Conservation (phyloP, 1,140 invertebrate species). For the Drosophila persimilis region DNA sequence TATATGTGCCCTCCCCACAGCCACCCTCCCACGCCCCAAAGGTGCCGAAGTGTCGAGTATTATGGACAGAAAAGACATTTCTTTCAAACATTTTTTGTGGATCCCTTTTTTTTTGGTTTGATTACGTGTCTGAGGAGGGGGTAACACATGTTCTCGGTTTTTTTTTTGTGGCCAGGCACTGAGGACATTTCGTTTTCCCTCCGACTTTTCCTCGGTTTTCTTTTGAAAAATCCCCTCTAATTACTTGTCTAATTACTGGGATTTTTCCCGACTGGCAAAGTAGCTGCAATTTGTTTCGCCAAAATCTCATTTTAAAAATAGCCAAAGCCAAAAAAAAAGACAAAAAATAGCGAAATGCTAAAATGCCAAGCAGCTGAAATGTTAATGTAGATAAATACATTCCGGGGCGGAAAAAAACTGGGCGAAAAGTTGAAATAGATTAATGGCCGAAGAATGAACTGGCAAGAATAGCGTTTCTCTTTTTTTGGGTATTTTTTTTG, state of each 20-base stretch:
- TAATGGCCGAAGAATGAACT: constrained; percentile 39
- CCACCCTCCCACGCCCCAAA: constrained; percentile 22
- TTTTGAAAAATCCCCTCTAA: constrained; percentile 64
- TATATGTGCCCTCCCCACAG: constrained; percentile 38
- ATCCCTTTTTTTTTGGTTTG: neutral
- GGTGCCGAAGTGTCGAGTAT: constrained; percentile 69
- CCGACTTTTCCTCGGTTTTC: constrained; percentile 37
- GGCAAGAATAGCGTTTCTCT: constrained; percentile 5
- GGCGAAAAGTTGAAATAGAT: constrained; percentile 26
- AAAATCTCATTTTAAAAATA: constrained; percentile 61
- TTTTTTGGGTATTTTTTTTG: too few relatives aligned
- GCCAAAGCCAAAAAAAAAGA: constrained; percentile 29
- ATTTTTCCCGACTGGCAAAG: constrained; percentile 59
- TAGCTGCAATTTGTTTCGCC: constrained; percentile 71
- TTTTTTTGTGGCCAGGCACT: constrained; percentile 21
- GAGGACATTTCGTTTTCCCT: constrained; percentile 45
- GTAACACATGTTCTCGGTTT: constrained; percentile 64
- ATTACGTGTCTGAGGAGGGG: constrained; percentile 22
- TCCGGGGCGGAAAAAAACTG: constrained; percentile 3
- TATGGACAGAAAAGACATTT: constrained; percentile 39
- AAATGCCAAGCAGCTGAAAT: constrained; percentile 48
- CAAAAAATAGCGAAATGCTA: constrained; percentile 29
- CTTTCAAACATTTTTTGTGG: constrained; percentile 11
- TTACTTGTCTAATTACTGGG: constrained; percentile 74
- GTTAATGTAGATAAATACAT: constrained; percentile 49